Percentiles rank a stretch among this genome's conserved stretches.
phyloP scores from a whole-genome alignment of 2,797 vertebrate genomes.

The Sardinella longiceps region DNA sequence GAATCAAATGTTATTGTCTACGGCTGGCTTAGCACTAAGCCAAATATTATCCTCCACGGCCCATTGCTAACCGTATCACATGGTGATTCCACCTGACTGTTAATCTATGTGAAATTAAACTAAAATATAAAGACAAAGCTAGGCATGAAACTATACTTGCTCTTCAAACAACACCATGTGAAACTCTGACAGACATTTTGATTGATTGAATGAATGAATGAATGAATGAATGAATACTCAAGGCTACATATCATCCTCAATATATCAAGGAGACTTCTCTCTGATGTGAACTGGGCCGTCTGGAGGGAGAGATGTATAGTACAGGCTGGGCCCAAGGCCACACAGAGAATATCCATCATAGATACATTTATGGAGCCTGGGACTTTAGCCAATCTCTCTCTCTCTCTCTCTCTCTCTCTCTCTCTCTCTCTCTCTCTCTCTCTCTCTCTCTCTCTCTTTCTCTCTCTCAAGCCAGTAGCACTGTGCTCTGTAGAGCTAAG shows the following conservation, averaged over 20 bases:
- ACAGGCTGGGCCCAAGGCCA: background rate
- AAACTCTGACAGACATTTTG: too few species aligned
- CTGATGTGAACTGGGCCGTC: too few species aligned
- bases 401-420: background rate
- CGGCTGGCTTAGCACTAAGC: background rate
- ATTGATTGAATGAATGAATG: too few species aligned
- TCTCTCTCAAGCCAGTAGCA: background rate
- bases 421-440: background rate
- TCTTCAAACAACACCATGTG: too few species aligned
- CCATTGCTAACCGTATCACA: background rate
- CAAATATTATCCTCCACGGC: background rate
- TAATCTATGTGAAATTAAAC: too few species aligned
- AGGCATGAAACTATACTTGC: too few species aligned
- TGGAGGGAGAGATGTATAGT: too few species aligned
- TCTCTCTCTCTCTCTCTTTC: background rate
- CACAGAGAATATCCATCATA: background rate
- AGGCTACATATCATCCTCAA: too few species aligned
- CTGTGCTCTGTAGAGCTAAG: background rate
- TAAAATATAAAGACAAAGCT: too few species aligned
- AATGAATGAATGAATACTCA: too few species aligned
- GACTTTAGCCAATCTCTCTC: background rate
- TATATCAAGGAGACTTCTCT: too few species aligned
- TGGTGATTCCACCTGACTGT: too few species aligned
- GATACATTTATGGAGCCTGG: background rate
- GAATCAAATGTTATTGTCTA: background rate